Percentiles rank a stretch among this genome's conserved stretches.
phyloP scores from a whole-genome alignment of 2,888 invertebrate genomes.

The Rapana venosa region DNA sequence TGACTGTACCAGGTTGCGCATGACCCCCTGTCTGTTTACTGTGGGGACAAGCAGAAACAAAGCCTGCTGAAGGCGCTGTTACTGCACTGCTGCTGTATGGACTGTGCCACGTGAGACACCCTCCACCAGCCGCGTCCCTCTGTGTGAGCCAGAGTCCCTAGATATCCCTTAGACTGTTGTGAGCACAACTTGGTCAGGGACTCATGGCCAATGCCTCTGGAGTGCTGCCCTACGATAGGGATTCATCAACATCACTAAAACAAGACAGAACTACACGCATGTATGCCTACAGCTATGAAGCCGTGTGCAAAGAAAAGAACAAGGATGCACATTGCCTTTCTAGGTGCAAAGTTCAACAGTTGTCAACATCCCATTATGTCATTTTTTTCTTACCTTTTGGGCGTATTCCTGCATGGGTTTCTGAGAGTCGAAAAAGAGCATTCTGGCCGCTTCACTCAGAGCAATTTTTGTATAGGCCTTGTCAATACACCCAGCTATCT shows the following conservation, averaged over 20 bases:
- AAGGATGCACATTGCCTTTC: too few species aligned
- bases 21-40: background rate
- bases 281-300: too few species aligned
- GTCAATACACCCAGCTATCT: slow-evolving; percentile 93
- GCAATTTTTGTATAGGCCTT: slow-evolving; percentile 96
- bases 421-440: slow-evolving; percentile 89
- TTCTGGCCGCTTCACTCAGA: slow-evolving; percentile 90
- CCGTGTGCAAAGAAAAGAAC: too few species aligned
- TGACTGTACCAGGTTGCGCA: slow-evolving; percentile 22
- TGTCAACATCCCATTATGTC: too few species aligned
- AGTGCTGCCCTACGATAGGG: too few species aligned
- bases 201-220: too few species aligned
- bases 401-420: slow-evolving; percentile 90
- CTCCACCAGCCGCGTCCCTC: background rate
- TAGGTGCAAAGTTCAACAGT: too few species aligned
- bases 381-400: slow-evolving; percentile 82
- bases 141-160: background rate
- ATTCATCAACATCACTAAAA: background rate
- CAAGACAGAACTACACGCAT: too few species aligned
- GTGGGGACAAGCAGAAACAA: slow-evolving; percentile 8
- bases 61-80: background rate
- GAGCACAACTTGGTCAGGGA: background rate
- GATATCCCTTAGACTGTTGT: background rate
- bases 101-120: background rate
- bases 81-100: background rate